Base-by-base conservation (phyloP, 2,888 invertebrate species). In the Synanthedon tipuliformis region DNA sequence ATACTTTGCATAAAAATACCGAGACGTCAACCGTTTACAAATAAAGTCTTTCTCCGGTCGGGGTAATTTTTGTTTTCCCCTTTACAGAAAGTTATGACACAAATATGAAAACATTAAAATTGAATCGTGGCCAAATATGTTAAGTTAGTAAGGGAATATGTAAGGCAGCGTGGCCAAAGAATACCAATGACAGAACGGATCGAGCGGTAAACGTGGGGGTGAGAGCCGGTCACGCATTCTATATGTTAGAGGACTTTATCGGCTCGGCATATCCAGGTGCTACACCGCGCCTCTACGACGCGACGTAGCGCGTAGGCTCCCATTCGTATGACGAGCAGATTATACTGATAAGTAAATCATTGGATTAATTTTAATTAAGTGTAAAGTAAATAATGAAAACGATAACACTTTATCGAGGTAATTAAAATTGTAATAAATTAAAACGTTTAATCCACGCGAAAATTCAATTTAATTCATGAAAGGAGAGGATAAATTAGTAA, bases 31-130 rank as follows among this genome's bases (percentile, higher is more conserved):
- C 76, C 70, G 71, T 80, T 81, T 81, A 83, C 83, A 83, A 84
- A 84, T 81, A 85, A 81, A 79, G 78, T 77, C 68, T 75, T 78
- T 71, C 69, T 70, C 67, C 67, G 65, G 71, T 68, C 68, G 66
- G 69, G 68, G 73, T 78, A 78, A 79, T 83, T 81, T 81, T 81
- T 80, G 74, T 81, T 78, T 79, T 74, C 73, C 71, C 73, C 72
- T 81, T 78, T 73, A 72, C 73, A 61, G 65, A 78, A 82, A 82
- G 75, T 81, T 83, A 81, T 80, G 78, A 78, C 80, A 80, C 74
- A 81, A 81, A 78, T 81, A 78, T 79, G 78, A 78, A 81, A 79
- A 80, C 75, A 84, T 81, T 81, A 78, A 80, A 82, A 83, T 86
- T 85, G 79, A 85, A 82, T 76, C 73, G 72, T 68, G 64, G 81